These are phyloP conservation scores for Thelaira solivaga DNA, from an alignment of 2,888 invertebrate species.

Conservation along the genomic window DNA sequence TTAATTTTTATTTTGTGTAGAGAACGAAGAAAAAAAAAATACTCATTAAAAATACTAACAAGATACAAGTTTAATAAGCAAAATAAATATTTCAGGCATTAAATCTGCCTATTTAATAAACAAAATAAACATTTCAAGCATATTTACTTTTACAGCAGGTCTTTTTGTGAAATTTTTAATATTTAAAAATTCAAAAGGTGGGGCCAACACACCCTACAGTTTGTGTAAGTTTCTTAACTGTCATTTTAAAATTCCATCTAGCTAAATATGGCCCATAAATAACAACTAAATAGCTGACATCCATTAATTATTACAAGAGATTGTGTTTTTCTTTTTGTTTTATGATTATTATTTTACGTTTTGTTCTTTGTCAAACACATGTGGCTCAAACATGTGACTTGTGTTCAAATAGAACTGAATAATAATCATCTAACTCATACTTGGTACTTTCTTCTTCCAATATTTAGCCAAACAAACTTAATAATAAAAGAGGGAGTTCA, in stretches of 20 bases:
- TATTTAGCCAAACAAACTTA: neutral
- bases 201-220: neutral
- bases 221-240: neutral
- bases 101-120: too few relatives aligned
- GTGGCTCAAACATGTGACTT: neutral
- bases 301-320: conserved; percentile 28
- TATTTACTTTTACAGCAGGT: too few relatives aligned
- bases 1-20: neutral
- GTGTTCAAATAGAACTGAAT: neutral
- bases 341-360: neutral
- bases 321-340: neutral
- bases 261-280: conserved; percentile 42
- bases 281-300: conserved; percentile 45
- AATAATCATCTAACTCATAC: neutral
- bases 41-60: too few relatives aligned
- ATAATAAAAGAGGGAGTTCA: neutral
- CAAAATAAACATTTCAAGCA: neutral
- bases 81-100: too few relatives aligned
- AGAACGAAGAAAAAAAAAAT: neutral
- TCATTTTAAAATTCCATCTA: conserved; percentile 14
- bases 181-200: neutral
- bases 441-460: neutral
- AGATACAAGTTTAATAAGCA: too few relatives aligned
- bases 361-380: conserved; percentile 30
- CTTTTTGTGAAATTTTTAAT: too few relatives aligned